Evolutionary conservation across 2,888 invertebrate species (phyloP), one percentile per base, ranked within the genome.

Genomic region (Rhodophaea formosa): DNA sequence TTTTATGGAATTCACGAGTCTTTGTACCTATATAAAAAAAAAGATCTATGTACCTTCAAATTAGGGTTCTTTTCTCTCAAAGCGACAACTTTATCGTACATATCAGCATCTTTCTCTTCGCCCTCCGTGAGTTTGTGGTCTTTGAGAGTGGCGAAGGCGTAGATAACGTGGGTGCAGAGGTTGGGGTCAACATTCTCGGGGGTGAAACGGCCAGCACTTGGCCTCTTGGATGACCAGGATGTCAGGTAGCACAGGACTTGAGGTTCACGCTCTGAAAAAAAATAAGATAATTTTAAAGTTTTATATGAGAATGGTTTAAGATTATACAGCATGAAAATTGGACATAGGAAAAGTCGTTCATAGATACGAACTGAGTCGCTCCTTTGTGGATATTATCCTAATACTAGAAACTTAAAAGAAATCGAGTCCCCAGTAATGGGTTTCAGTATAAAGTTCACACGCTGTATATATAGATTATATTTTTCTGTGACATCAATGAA

Each of bases 161-260:
- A 99, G 60, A 99, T 96, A 42, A 99, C 92, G 84, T 99, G 98
- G 0, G 98, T 98, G 84, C 99, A 99, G 0, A 98, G 94, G 12
- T 93, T 93, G 0, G 98, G 93, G 76, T 98, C 96, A 44, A 99
- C 94, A 79, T 97, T 95, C 69, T 97, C 97, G 0, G 98, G 98
- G 61, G 93, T 94, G 87, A 97, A 99, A 77, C 96, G 96, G 10
- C 97, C 98, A 3, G 94, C 93, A 57, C 97, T 97, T 0, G 96
- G 96, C 56, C 98, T 93, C 82, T 98, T 98, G 62, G 96, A 95
- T 0, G 98, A 97, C 98, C 99, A 99, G 71, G 97, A 98, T 1
- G 99, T 98, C 81, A 98, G 93, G 84, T 99, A 99, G 85, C 99
- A 99, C 73, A 98, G 95, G 3, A 97, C 95, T 88, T 97, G 96